Percentiles rank a stretch among this genome's conserved stretches.
Evolutionary conservation across 1,140 invertebrate species (phyloP).

Genomic region (Drosophila athabasca): DNA sequence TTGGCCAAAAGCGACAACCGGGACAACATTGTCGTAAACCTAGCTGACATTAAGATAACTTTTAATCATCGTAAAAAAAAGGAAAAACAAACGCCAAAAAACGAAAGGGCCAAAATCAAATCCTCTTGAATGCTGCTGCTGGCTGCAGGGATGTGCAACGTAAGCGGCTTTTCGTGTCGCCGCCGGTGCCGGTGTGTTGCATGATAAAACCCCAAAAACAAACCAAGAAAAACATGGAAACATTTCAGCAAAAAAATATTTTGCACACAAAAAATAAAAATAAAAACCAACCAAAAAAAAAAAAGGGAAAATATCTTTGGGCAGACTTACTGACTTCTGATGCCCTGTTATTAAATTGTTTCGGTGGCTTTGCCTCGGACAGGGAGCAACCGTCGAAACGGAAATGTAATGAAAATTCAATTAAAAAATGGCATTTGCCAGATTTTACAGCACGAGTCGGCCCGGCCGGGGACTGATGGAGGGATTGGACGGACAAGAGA

Average conservation of each 20-base stretch:
- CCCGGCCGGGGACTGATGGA: constrained; percentile 20
- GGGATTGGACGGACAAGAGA: too few species aligned
- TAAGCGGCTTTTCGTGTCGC: constrained; percentile 75
- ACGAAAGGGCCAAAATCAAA: constrained; percentile 42
- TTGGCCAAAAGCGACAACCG: constrained; percentile 41
- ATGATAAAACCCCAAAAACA: constrained; percentile 40
- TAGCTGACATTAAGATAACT: constrained; percentile 78
- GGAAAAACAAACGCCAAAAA: constrained; percentile 17
- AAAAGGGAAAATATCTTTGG: constrained; percentile 34
- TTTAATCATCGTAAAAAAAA: constrained; percentile 76
- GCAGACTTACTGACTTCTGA: constrained; percentile 54
- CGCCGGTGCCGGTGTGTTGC: constrained; percentile 56
- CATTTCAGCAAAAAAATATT: constrained; percentile 58
- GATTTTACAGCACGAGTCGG: constrained; percentile 53
- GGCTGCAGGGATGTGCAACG: constrained; percentile 50
- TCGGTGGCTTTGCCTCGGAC: constrained; percentile 26
- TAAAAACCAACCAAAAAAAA: constrained; percentile 49
- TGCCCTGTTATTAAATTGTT: constrained; percentile 68
- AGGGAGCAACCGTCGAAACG: constrained; percentile 57
- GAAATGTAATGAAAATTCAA: constrained; percentile 82
- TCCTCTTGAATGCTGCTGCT: constrained; percentile 18
- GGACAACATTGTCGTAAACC: constrained; percentile 69
- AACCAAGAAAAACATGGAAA: constrained; percentile 33
- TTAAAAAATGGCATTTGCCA: constrained; percentile 80
- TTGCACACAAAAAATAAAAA: constrained; percentile 10